phyloP scores from a whole-genome alignment of 2,888 invertebrate genomes.

The Harpagoxenus sublaevis region DNA sequence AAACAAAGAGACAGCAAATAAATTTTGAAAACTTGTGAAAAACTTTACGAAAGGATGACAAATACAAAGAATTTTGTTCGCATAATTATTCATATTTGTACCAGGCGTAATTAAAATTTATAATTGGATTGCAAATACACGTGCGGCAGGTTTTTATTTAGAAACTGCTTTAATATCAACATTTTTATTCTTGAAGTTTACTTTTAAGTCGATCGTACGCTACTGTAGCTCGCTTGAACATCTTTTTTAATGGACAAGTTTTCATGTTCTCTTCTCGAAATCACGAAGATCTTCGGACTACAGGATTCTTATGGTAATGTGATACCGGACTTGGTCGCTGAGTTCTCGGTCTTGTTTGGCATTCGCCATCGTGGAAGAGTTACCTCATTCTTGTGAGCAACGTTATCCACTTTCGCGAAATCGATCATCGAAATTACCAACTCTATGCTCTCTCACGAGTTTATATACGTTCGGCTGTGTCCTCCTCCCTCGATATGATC shows the following conservation, averaged over 20 bases:
- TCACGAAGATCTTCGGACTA: constrained; percentile 12
- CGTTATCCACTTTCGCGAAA: constrained; percentile 25
- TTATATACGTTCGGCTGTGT: constrained; percentile 8
- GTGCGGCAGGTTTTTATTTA: not conserved
- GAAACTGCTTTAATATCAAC: not conserved
- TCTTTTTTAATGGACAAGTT: constrained; percentile 1
- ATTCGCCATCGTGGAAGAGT: not conserved
- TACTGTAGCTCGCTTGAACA: not conserved
- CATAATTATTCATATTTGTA: not conserved
- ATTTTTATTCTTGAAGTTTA: not conserved
- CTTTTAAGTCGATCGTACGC: not conserved
- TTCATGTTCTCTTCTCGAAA: constrained; percentile 2
- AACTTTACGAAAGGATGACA: not conserved
- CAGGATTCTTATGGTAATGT: constrained; percentile 20
- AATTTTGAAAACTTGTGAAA: constrained; percentile 1
- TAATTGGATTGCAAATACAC: constrained; percentile 1
- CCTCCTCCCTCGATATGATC: constrained; percentile 6
- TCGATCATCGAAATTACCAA: constrained; percentile 34
- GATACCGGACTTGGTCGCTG: not conserved
- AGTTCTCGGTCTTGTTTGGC: constrained; percentile 6
- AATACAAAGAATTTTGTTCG: not conserved
- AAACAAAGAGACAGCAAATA: not conserved
- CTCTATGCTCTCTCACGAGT: not conserved
- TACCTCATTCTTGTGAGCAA: constrained; percentile 34
- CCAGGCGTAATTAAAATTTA: not conserved